A percentile compares a stretch with the other conserved stretches of the same genome.
phyloP scores from a whole-genome alignment of 2,113 vertebrate genomes.

The Cinclus mexicanus region DNA sequence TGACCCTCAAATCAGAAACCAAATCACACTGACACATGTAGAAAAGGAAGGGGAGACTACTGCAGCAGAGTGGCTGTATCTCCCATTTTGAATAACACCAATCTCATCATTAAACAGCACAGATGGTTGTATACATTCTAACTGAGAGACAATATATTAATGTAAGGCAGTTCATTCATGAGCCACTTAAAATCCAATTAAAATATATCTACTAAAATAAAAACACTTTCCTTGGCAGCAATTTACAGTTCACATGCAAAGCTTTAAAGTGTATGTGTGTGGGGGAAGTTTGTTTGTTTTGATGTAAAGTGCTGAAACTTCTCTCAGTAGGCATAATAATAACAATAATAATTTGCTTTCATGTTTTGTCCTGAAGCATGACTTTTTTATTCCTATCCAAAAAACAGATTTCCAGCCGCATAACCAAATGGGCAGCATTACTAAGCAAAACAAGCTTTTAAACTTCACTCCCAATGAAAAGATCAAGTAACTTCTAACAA shows the following conservation, averaged over 20 bases:
- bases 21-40: background rate
- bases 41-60: background rate
- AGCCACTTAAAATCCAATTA: conserved; percentile 51
- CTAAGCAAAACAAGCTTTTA: conserved; percentile 34
- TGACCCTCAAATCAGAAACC: background rate
- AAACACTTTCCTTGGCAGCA: conserved; percentile 23
- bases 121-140: background rate
- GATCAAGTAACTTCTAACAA: background rate
- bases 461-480: background rate
- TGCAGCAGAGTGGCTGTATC: background rate
- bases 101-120: background rate
- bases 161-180: conserved; percentile 10
- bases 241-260: background rate
- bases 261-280: background rate
- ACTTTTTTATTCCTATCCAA: conserved; percentile 38
- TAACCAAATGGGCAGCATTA: conserved; percentile 18
- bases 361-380: conserved; percentile 54
- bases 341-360: conserved; percentile 44
- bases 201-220: conserved; percentile 32
- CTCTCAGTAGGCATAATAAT: conserved; percentile 3
- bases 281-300: conserved; percentile 50
- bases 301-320: conserved; percentile 33
- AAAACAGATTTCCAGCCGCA: conserved; percentile 2
- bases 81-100: background rate
- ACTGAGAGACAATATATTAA: background rate